Conservation (phyloP, 2,888 invertebrate species). For the Euphydryas editha region DNA sequence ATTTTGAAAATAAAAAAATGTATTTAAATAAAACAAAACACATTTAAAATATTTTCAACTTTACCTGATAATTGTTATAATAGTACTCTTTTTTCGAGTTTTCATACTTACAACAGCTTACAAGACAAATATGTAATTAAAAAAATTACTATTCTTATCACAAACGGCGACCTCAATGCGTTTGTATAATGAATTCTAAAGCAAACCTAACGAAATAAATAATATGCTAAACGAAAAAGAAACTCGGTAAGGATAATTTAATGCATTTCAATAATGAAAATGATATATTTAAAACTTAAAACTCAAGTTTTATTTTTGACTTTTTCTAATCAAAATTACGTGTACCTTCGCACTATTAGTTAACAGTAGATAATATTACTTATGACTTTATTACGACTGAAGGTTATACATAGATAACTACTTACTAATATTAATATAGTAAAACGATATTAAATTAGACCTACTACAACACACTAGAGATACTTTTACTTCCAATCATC, state of each 20-base stretch:
- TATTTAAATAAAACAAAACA: too few species aligned
- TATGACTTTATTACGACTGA: conserved; percentile 13
- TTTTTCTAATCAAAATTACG: background rate
- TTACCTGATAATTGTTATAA: too few species aligned
- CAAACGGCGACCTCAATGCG: conserved; percentile 20
- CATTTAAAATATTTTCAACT: too few species aligned
- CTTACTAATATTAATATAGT: background rate
- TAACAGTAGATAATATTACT: conserved; percentile 21
- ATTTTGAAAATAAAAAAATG: too few species aligned
- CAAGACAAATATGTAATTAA: too few species aligned
- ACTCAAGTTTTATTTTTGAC: background rate
- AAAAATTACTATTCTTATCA: conserved; percentile 28
- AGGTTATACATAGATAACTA: conserved; percentile 10
- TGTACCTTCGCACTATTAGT: conserved; percentile 7
- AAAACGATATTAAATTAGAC: too few species aligned
- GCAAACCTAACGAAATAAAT: conserved; percentile 8
- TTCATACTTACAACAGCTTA: background rate
- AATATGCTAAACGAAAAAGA: background rate
- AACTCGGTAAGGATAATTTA: background rate
- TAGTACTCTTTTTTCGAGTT: too few species aligned
- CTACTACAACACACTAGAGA: too few species aligned
- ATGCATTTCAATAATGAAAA: background rate
- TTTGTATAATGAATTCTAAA: conserved; percentile 19
- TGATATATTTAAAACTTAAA: background rate
- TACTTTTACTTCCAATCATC: background rate